These are phyloP conservation scores for Pelodiscus sinensis DNA, from an alignment of 2,113 vertebrate species.

Conservation along the genomic window DNA sequence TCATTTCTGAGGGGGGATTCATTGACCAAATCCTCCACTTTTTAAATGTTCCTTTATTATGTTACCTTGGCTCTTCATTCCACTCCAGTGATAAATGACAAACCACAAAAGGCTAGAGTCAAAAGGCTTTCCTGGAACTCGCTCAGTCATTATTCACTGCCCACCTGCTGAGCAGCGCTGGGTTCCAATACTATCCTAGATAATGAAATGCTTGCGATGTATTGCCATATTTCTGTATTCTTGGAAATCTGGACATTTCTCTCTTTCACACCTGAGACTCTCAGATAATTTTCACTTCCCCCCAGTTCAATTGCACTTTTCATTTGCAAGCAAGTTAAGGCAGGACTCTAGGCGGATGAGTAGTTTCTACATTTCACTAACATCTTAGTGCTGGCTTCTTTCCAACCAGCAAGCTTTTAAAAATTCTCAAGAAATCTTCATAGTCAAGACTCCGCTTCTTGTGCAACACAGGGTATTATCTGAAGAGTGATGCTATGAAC, in stretches of 20 bases:
- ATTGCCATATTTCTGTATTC: background rate
- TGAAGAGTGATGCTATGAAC: conserved; percentile 2
- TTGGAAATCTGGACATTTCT: background rate
- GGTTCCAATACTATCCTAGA: background rate
- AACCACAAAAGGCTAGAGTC: background rate
- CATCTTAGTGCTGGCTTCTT: background rate
- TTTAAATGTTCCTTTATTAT: background rate
- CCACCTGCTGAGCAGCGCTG: background rate
- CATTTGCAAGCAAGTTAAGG: conserved; percentile 10
- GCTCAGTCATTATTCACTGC: background rate
- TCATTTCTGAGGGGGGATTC: background rate
- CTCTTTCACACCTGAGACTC: background rate
- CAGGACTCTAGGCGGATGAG: background rate
- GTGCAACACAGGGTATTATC: conserved; percentile 30
- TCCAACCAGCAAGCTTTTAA: conserved; percentile 14
- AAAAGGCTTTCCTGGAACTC: conserved; percentile 21
- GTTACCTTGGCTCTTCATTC: background rate
- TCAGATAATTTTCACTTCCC: conserved; percentile 7
- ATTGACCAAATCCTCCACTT: background rate
- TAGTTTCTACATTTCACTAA: background rate
- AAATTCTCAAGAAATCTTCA: conserved; percentile 17
- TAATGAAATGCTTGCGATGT: background rate
- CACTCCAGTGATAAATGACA: background rate
- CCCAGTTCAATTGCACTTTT: background rate
- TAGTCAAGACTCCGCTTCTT: conserved; percentile 21